phyloP scores from a whole-genome alignment of 2,888 invertebrate genomes.

The Ochropleura leucogaster region DNA sequence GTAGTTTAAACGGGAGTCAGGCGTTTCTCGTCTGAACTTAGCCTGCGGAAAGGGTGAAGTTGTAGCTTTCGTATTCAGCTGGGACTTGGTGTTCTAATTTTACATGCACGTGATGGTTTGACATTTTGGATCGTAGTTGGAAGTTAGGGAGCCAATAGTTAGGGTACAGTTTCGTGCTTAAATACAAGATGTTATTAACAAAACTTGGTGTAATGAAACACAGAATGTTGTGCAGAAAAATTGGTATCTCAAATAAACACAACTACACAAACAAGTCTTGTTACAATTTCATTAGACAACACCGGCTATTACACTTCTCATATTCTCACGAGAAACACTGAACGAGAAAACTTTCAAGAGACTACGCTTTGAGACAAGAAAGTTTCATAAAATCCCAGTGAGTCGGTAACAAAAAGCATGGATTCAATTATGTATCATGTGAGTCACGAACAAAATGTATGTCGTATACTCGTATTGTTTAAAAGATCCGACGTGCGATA shows the following conservation, averaged over 20 bases:
- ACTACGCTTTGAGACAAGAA: conserved; percentile 26
- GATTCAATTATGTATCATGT: conserved; percentile 31
- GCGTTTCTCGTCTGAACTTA: conserved; percentile 31
- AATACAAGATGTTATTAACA: background rate
- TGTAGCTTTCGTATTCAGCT: conserved; percentile 21
- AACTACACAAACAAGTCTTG: conserved; percentile 20
- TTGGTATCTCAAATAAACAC: background rate
- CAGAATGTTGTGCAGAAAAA: background rate
- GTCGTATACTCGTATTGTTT: conserved; percentile 22
- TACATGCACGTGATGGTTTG: conserved; percentile 18
- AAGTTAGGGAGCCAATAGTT: conserved; percentile 13
- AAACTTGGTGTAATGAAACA: background rate
- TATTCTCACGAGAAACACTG: conserved; percentile 49
- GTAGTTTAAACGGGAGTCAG: conserved; percentile 22
- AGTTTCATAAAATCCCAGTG: conserved; percentile 50
- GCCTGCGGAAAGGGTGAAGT: conserved; percentile 22
- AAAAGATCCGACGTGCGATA: conserved; percentile 32
- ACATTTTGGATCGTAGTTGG: conserved; percentile 22
- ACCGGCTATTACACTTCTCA: conserved; percentile 45
- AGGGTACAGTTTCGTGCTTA: background rate
- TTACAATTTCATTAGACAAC: conserved; percentile 46
- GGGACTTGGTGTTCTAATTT: conserved; percentile 33
- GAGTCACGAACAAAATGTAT: conserved; percentile 8
- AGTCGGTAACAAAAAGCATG: conserved; percentile 31
- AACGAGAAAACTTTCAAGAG: conserved; percentile 55